Conservation (phyloP, 1,140 invertebrate species). For the Papilio dardanus region DNA sequence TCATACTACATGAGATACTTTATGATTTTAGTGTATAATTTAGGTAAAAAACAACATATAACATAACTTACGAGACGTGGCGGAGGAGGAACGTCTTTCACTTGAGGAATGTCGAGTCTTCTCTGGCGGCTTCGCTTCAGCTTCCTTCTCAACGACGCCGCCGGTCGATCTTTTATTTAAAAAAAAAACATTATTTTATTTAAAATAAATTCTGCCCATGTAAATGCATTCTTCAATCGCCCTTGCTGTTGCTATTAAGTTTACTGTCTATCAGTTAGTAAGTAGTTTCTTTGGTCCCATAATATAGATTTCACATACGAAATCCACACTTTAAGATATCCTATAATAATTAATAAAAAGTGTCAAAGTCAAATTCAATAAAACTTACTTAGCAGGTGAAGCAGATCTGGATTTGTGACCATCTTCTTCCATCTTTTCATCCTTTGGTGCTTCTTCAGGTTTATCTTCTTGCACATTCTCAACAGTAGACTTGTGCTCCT, state of each 20-base stretch:
- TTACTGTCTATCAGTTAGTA: too few relatives aligned
- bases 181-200: constrained; percentile 34
- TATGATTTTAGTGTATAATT: too few relatives aligned
- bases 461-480: constrained; percentile 54
- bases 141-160: constrained; percentile 49
- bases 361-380: constrained; percentile 28
- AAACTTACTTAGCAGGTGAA: constrained; percentile 65
- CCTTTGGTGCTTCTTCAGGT: constrained; percentile 46
- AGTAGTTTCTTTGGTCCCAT: too few relatives aligned
- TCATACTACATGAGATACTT: too few relatives aligned
- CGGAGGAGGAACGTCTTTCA: constrained; percentile 68
- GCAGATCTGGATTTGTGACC: constrained; percentile 67
- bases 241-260: too few relatives aligned
- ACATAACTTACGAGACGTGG: constrained; percentile 66
- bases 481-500: constrained; percentile 50
- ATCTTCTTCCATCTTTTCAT: constrained; percentile 49
- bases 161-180: constrained; percentile 48
- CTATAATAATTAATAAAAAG: too few relatives aligned
- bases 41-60: background rate
- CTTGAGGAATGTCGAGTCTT: constrained; percentile 65
- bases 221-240: too few relatives aligned
- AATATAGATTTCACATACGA: too few relatives aligned
- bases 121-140: constrained; percentile 62
- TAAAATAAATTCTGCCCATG: too few relatives aligned
- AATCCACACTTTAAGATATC: too few relatives aligned